These are phyloP conservation scores for Teleiodes luculella DNA, from an alignment of 2,888 invertebrate genomes.

Conservation along the genomic window DNA sequence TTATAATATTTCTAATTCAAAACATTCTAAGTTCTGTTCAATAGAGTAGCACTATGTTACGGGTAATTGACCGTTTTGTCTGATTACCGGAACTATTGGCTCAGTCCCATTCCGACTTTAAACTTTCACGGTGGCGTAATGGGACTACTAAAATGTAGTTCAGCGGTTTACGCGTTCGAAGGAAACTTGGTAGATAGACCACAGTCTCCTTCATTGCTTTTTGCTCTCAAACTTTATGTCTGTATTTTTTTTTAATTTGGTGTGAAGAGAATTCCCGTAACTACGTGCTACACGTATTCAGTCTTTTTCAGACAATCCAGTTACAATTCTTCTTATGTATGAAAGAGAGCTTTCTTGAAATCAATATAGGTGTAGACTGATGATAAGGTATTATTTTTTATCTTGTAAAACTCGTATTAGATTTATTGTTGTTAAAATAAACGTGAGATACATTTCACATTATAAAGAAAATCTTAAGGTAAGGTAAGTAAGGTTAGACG, in stretches of 20 bases:
- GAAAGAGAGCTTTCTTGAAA: too few relatives aligned
- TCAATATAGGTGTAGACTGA: too few relatives aligned
- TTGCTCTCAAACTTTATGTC: background rate
- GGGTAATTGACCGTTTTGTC: constrained; percentile 47
- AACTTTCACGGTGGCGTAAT: background rate
- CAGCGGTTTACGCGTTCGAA: background rate
- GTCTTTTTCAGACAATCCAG: too few relatives aligned
- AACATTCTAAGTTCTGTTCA: background rate
- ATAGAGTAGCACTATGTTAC: constrained; percentile 17
- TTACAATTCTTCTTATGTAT: too few relatives aligned
- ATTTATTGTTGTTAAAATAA: too few relatives aligned
- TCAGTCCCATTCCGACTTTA: constrained; percentile 13
- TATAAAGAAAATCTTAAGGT: too few relatives aligned
- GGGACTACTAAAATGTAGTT: background rate
- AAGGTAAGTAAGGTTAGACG: too few relatives aligned
- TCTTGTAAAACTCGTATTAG: too few relatives aligned
- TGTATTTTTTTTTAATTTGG: background rate
- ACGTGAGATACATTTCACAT: too few relatives aligned
- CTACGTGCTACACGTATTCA: too few relatives aligned
- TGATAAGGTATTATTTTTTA: too few relatives aligned
- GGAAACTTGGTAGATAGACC: background rate
- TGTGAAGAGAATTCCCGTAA: too few relatives aligned
- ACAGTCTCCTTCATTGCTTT: background rate
- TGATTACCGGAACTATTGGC: constrained; percentile 29
- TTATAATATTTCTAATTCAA: background rate